These are phyloP conservation scores for Australoheros scitulus DNA, from an alignment of 2,113 vertebrate genomes.

Conservation along the genomic window DNA sequence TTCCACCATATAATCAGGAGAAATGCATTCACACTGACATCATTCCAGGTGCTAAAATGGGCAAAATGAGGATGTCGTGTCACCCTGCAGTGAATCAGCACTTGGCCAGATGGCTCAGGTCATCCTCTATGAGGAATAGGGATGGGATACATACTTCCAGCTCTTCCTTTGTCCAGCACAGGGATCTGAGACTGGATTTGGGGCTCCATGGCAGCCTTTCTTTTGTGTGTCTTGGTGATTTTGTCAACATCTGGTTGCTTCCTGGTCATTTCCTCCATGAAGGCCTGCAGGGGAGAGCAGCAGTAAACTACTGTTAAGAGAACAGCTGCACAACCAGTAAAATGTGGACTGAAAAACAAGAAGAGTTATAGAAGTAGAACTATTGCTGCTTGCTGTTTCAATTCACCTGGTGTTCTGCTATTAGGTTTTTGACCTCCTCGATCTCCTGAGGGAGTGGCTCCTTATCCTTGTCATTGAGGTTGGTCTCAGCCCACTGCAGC, in stretches of 20 bases:
- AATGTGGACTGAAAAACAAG: background rate
- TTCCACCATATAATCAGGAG: slow-evolving; percentile 18
- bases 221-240: slow-evolving; percentile 97
- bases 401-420: slow-evolving; percentile 93
- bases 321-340: background rate
- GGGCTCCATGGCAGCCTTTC: slow-evolving; percentile 80
- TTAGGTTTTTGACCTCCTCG: slow-evolving; percentile 93
- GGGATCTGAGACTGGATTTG: slow-evolving; percentile 91
- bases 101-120: slow-evolving; percentile 64
- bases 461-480: slow-evolving; percentile 91
- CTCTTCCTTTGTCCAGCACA: slow-evolving; percentile 89
- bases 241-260: slow-evolving; percentile 99
- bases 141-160: slow-evolving; percentile 85
- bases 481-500: slow-evolving; percentile 96
- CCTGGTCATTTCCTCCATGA: slow-evolving; percentile 99
- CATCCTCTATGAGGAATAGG: slow-evolving; percentile 24
- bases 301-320: background rate
- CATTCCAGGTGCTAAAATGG: slow-evolving; percentile 62
- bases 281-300: slow-evolving; percentile 78
- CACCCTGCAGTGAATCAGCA: slow-evolving; percentile 52
- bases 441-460: slow-evolving; percentile 92
- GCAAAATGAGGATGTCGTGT: slow-evolving; percentile 53
- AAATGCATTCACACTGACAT: slow-evolving; percentile 42
- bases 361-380: background rate
- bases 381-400: background rate